These are phyloP conservation scores for Rafetus swinhoei DNA, from an alignment of 2,113 vertebrate species.

Conservation along the genomic window DNA sequence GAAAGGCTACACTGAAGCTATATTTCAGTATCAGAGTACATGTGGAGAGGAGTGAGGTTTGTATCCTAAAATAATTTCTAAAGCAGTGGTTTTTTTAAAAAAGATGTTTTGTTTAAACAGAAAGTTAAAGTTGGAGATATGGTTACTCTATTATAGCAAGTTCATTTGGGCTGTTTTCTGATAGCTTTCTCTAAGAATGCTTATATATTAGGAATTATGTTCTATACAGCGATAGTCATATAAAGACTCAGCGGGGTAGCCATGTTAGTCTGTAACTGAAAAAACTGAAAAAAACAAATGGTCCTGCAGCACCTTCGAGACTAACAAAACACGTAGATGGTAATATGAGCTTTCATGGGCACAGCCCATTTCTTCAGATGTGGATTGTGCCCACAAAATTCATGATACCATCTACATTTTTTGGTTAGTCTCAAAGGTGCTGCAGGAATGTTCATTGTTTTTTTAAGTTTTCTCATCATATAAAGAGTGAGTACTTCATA, in stretches of 20 bases:
- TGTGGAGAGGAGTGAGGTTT: neutral
- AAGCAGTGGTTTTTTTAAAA: neutral
- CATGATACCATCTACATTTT: no score
- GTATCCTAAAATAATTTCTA: neutral
- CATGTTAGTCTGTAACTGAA: no score
- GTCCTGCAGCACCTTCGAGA: no score
- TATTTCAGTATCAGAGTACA: neutral
- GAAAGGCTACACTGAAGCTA: neutral
- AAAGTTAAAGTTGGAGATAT: neutral
- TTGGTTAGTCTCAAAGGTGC: no score
- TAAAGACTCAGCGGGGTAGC: neutral
- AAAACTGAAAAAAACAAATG: no score
- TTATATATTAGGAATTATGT: neutral
- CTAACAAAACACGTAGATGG: no score
- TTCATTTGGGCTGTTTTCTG: neutral
- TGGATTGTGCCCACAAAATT: no score
- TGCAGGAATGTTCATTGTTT: no score
- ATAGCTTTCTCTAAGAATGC: neutral
- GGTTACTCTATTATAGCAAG: neutral
- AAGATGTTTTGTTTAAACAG: neutral
- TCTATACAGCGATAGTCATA: neutral
- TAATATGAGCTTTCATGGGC: no score
- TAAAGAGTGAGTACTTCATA: neutral
- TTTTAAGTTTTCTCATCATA: neutral
- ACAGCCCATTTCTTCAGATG: no score